These are phyloP conservation scores for Spinus pinus DNA, from an alignment of 2,797 vertebrate species.

Conservation along the genomic window DNA sequence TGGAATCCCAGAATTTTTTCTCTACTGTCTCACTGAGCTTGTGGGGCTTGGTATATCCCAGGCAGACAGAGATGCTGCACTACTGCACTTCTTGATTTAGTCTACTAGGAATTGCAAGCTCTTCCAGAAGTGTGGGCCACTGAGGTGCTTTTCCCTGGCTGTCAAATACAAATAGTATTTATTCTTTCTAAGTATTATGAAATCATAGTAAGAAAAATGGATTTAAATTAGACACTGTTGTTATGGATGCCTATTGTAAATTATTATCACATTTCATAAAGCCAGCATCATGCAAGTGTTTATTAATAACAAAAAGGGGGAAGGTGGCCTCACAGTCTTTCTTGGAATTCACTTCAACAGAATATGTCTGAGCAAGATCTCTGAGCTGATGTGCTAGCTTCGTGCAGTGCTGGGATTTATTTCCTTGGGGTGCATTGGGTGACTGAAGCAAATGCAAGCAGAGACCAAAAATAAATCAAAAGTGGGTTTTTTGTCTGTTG, in stretches of 20 bases:
- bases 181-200: neutral
- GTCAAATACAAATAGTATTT: neutral
- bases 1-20: neutral
- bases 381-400: neutral
- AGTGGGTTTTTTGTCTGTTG: neutral
- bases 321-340: neutral
- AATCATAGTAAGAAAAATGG: neutral
- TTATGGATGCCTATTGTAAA: neutral
- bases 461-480: neutral
- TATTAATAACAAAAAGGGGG: neutral
- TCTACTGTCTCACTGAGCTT: neutral
- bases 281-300: neutral
- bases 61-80: neutral
- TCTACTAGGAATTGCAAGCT: neutral
- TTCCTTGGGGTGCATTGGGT: neutral
- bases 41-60: neutral
- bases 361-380: neutral
- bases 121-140: neutral
- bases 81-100: neutral
- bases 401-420: neutral
- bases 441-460: neutral
- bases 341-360: neutral
- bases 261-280: neutral
- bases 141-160: neutral
- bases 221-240: neutral